Evolutionary conservation across 2,888 invertebrate genomes (phyloP).

Genomic region (Callosobruchus maculatus): DNA sequence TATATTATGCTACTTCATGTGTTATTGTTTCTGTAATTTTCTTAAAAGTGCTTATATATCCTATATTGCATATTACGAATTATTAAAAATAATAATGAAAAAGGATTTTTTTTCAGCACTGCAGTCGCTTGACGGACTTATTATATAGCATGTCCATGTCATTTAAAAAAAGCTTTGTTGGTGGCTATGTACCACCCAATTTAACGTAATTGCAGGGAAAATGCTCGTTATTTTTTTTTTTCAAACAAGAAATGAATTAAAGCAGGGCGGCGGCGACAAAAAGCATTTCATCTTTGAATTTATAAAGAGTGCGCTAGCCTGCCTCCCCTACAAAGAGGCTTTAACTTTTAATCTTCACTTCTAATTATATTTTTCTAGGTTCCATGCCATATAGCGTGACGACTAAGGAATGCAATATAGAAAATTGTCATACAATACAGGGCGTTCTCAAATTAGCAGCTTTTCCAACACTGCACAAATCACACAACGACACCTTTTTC

Average conservation of each 20-base stretch:
- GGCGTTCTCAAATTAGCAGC: too few relatives aligned
- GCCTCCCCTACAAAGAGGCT: not conserved
- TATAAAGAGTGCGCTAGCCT: not conserved
- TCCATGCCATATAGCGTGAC: not conserved
- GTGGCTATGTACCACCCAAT: not conserved
- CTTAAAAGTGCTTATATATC: too few relatives aligned
- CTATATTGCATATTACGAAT: too few relatives aligned
- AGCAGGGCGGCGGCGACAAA: not conserved
- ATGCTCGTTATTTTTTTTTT: not conserved
- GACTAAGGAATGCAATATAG: not conserved
- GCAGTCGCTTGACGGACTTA: too few relatives aligned
- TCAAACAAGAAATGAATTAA: not conserved
- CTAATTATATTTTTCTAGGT: not conserved
- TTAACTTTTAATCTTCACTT: not conserved
- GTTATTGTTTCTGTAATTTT: too few relatives aligned
- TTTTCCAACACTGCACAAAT: too few relatives aligned
- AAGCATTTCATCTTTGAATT: not conserved
- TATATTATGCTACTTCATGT: too few relatives aligned
- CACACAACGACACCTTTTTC: too few relatives aligned
- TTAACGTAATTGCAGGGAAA: not conserved
- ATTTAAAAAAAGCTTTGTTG: not conserved
- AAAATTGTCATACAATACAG: not conserved
- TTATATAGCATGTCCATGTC: too few relatives aligned
- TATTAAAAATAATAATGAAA: too few relatives aligned
- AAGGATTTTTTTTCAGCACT: too few relatives aligned